Evolutionary conservation across 2,113 vertebrate species (phyloP).

Genomic region (Typhlomys cinereus): DNA sequence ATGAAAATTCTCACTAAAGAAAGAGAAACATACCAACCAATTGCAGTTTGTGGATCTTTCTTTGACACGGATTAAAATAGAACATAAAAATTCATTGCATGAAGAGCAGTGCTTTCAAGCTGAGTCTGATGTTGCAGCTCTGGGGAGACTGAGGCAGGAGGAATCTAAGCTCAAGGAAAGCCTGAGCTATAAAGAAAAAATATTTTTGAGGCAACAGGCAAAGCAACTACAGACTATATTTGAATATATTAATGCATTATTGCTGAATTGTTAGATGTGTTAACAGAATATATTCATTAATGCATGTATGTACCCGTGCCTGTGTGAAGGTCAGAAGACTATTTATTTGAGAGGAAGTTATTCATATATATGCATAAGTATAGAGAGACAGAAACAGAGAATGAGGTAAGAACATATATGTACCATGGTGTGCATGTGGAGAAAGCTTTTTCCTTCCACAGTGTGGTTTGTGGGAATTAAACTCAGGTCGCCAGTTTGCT

Average conservation of each 20-base stretch:
- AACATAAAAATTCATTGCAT: neutral
- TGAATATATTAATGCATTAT: neutral
- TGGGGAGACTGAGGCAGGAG: neutral
- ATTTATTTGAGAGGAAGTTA: too few species aligned
- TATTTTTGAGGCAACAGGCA: neutral
- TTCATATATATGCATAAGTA: too few species aligned
- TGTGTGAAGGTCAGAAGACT: too few species aligned
- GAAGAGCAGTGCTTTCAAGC: neutral
- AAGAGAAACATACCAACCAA: neutral
- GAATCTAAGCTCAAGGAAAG: neutral
- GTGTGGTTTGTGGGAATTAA: too few species aligned
- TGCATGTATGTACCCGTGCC: too few species aligned
- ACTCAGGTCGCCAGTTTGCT: too few species aligned
- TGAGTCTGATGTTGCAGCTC: neutral
- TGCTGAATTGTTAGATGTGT: neutral
- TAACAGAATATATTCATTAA: neutral
- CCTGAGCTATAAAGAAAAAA: neutral
- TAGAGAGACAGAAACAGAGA: too few species aligned
- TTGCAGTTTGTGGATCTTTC: neutral
- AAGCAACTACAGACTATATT: neutral
- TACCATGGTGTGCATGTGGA: too few species aligned
- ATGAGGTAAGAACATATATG: too few species aligned
- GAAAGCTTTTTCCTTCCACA: too few species aligned
- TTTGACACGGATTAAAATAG: neutral
- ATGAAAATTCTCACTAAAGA: too few species aligned